Conservation (phyloP, 2,113 vertebrate genomes). For the Seriola dumerili region DNA sequence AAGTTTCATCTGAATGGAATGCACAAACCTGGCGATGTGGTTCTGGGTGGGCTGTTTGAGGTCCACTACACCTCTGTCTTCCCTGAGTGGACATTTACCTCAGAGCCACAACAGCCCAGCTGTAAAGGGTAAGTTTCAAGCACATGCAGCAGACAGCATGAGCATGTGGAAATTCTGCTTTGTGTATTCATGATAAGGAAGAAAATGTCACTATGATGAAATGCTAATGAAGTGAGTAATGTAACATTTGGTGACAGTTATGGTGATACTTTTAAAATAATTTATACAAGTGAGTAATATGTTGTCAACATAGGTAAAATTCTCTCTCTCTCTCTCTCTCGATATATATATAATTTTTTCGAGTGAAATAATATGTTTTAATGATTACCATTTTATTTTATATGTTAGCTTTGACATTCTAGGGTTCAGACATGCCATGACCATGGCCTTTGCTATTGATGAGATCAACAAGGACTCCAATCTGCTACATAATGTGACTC, state of each 20-base stretch:
- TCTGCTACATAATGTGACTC: constrained; percentile 24
- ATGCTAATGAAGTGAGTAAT: not conserved
- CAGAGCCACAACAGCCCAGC: constrained; percentile 12
- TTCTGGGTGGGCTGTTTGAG: constrained; percentile 21
- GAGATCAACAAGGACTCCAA: constrained; percentile 20
- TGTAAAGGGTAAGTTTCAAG: constrained; percentile 32
- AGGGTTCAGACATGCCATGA: constrained; percentile 24
- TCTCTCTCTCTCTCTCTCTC: not conserved
- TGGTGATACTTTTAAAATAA: no score
- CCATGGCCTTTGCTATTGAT: constrained; percentile 28
- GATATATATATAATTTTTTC: no score
- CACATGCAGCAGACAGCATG: not conserved
- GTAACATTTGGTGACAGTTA: no score
- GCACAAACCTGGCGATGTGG: constrained; percentile 23
- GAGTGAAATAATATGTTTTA: not conserved
- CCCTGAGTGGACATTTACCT: constrained; percentile 31
- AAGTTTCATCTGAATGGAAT: constrained; percentile 27
- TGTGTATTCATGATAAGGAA: not conserved
- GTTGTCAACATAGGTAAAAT: no score
- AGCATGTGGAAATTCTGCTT: no score
- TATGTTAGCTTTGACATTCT: constrained; percentile 19
- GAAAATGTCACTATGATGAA: not conserved
- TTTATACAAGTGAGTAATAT: no score
- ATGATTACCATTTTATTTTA: not conserved
- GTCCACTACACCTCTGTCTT: constrained; percentile 36